Percentiles rank a stretch among this genome's conserved stretches.
phyloP scores from a whole-genome alignment of 2,113 vertebrate species.

The Melanerpes aurifrons region DNA sequence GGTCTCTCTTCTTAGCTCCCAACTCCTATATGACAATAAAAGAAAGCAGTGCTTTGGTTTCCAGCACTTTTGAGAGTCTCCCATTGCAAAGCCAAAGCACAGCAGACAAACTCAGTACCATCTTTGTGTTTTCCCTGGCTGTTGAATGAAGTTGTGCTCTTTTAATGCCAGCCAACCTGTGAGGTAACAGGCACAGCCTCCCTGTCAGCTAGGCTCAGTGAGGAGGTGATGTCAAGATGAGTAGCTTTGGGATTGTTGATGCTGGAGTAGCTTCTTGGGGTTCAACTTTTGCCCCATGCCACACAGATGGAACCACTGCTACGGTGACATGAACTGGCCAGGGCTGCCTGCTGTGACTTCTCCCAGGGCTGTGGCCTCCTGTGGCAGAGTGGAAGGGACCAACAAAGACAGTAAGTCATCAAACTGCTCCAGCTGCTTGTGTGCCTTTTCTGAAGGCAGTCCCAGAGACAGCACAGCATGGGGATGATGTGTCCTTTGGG shows the following conservation, averaged over 20 bases:
- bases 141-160: background rate
- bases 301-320: background rate
- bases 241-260: background rate
- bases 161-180: background rate
- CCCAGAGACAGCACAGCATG: fast-evolving
- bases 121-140: background rate
- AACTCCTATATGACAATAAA: background rate
- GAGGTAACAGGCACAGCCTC: background rate
- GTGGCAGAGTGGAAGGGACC: fast-evolving
- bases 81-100: background rate
- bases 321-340: background rate
- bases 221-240: background rate
- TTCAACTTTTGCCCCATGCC: background rate
- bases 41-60: background rate
- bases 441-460: background rate
- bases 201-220: background rate
- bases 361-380: background rate
- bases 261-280: background rate
- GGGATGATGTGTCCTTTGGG: background rate
- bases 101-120: background rate
- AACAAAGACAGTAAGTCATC: background rate
- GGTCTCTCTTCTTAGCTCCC: background rate
- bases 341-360: background rate
- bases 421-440: background rate
- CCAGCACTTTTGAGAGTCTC: background rate